Evolutionary conservation across 2,888 invertebrate species (phyloP).

Genomic region (Drosophila austrosaltans): DNA sequence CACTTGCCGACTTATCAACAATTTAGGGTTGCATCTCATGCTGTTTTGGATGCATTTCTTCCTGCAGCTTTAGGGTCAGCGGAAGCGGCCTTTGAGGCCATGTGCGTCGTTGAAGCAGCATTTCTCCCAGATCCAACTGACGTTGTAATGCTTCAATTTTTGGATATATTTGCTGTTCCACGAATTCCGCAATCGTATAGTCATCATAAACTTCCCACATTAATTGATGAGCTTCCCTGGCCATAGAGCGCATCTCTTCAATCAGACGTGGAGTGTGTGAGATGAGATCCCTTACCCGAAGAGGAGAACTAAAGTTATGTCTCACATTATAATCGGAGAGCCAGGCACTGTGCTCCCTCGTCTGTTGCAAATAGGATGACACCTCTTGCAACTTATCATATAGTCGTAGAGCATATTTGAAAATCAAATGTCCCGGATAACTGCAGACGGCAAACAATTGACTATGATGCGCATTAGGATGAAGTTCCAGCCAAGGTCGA

Average conservation of each 20-base stretch:
- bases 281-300: slow-evolving; percentile 87
- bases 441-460: slow-evolving; percentile 87
- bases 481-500: slow-evolving; percentile 85
- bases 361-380: slow-evolving; percentile 81
- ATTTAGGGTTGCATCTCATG: slow-evolving; percentile 5
- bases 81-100: slow-evolving; percentile 87
- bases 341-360: slow-evolving; percentile 85
- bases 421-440: slow-evolving; percentile 87
- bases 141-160: slow-evolving; percentile 84
- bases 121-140: slow-evolving; percentile 85
- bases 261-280: slow-evolving; percentile 85
- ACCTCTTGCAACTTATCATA: slow-evolving; percentile 82
- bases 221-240: slow-evolving; percentile 85
- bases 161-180: slow-evolving; percentile 88
- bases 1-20: slow-evolving; percentile 37
- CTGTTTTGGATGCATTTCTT: slow-evolving; percentile 49
- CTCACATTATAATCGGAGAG: slow-evolving; percentile 88
- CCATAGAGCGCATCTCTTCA: slow-evolving; percentile 85
- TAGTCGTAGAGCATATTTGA: slow-evolving; percentile 83
- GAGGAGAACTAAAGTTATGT: slow-evolving; percentile 88
- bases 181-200: slow-evolving; percentile 86
- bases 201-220: slow-evolving; percentile 86
- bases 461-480: slow-evolving; percentile 86
- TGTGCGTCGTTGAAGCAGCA: slow-evolving; percentile 84
- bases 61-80: slow-evolving; percentile 47